Evolutionary conservation across 2,113 vertebrate genomes (phyloP).

Genomic region (Oncorhynchus mykiss): DNA sequence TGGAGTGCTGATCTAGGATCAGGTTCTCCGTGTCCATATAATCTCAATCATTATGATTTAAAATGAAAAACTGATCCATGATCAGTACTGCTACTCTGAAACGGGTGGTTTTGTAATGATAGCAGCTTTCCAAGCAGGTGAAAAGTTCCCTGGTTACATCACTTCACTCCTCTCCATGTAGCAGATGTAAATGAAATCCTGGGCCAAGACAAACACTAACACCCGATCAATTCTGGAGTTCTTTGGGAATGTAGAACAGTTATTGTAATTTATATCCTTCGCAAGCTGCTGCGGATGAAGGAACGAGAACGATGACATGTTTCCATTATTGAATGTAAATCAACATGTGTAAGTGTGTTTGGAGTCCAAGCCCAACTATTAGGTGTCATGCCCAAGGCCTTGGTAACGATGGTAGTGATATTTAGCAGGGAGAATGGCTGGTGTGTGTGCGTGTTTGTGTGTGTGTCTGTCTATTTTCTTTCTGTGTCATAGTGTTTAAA

Average conservation of each 20-base stretch:
- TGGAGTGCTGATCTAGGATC: too few species aligned
- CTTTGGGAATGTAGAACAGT: neutral
- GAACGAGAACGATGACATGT: neutral
- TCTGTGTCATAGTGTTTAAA: neutral
- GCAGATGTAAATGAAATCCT: neutral
- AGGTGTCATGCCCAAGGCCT: neutral
- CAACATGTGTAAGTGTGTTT: neutral
- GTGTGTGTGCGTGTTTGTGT: constrained; percentile 1
- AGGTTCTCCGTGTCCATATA: neutral
- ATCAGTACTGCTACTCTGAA: too few species aligned
- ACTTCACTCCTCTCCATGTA: neutral
- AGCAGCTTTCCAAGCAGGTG: constrained; percentile 26
- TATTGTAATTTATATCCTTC: neutral
- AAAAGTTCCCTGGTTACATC: neutral
- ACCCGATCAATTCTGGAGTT: neutral
- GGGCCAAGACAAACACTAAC: neutral
- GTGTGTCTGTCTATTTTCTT: constrained; percentile 9
- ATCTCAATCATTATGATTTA: too few species aligned
- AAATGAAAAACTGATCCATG: too few species aligned
- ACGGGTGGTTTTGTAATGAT: constrained; percentile 18
- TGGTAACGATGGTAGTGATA: neutral
- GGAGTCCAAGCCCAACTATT: neutral
- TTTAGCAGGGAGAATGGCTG: neutral
- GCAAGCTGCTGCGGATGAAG: neutral
- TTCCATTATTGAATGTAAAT: constrained; percentile 13